Evolutionary conservation across 2,113 vertebrate species (phyloP).

Genomic region (Saimiri boliviensis): DNA sequence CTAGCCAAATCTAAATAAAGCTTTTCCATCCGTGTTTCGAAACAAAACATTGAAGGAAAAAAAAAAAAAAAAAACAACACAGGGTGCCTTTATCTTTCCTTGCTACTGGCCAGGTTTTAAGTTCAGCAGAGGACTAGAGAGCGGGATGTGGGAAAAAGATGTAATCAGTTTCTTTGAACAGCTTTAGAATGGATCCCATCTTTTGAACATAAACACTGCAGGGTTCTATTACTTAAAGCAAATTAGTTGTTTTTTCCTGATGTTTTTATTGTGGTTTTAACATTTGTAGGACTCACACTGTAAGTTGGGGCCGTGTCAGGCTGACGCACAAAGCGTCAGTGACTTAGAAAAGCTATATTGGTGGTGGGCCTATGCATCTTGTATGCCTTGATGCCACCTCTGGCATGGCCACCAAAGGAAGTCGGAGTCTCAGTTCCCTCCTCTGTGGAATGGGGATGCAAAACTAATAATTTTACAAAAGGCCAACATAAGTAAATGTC

Average conservation of each 20-base stretch:
- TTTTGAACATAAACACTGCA: not conserved
- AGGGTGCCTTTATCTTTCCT: not conserved
- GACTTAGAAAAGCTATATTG: not conserved
- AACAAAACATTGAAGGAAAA: slow-evolving; percentile 31
- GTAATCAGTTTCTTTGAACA: not conserved
- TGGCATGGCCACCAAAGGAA: not conserved
- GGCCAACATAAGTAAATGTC: not conserved
- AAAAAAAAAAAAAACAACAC: not conserved
- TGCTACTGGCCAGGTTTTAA: slow-evolving; percentile 19
- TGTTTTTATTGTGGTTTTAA: not conserved
- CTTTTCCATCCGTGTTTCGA: slow-evolving; percentile 30
- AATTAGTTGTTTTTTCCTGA: not conserved
- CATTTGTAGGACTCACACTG: not conserved
- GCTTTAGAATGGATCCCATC: not conserved
- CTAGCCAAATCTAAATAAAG: slow-evolving; percentile 32
- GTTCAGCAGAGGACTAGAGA: slow-evolving; percentile 26
- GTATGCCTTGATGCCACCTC: not conserved
- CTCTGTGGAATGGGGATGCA: not conserved
- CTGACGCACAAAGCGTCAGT: not conserved
- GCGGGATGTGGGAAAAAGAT: not conserved
- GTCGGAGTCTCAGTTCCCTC: not conserved
- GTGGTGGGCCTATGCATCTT: not conserved
- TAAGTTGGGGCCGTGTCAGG: not conserved
- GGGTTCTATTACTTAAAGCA: not conserved
- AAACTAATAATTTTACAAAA: not conserved